Base-by-base conservation (phyloP, 2,888 invertebrate species). In the Pammene fasciana region DNA sequence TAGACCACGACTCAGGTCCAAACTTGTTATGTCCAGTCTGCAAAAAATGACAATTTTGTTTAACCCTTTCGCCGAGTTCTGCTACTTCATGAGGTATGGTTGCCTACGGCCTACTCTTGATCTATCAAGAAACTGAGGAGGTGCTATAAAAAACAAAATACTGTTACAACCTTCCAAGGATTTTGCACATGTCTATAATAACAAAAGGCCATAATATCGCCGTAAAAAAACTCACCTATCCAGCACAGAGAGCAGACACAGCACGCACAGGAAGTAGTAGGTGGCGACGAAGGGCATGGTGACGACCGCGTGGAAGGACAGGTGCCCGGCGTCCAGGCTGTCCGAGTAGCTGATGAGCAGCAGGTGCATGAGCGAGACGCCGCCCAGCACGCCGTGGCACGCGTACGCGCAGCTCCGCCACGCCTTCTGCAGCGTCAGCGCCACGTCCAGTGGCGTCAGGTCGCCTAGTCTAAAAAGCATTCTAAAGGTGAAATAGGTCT, bases 311-410 rank as follows among this genome's bases (percentile, higher is more conserved):
- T 93, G 93, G 77, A 93, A 93, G 0, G 92, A 89, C 18, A 93
- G 75, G 41, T 93, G 93, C 0, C 88, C 89, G 0, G 90, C 90
- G 46, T 91, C 93, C 67, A 92, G 65, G 1, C 87, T 85, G 54
- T 93, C 90, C 0, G 94, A 94, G 72, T 93, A 93, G 74, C 93
- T 90, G 75, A 94, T 89, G 10, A 94, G 90, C 0, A 94, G 86
- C 48, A 94, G 89, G 73, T 95, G 94, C 82, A 94, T 93, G 34
- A 95, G 81, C 0, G 94, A 92, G 14, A 94, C 73, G 0, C 95
- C 95, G 0, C 93, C 94, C 0, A 95, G 86, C 5, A 94, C 84
- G 0, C 94, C 94, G 78, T 94, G 94, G 75, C 94, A 94, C 0
- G 94, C 90, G 0, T 90, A 88, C 0, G 94, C 93, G 8, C 91